These are phyloP conservation scores for Thalassarche chlororhynchos DNA, from an alignment of 2,113 vertebrate genomes.

Conservation along the genomic window DNA sequence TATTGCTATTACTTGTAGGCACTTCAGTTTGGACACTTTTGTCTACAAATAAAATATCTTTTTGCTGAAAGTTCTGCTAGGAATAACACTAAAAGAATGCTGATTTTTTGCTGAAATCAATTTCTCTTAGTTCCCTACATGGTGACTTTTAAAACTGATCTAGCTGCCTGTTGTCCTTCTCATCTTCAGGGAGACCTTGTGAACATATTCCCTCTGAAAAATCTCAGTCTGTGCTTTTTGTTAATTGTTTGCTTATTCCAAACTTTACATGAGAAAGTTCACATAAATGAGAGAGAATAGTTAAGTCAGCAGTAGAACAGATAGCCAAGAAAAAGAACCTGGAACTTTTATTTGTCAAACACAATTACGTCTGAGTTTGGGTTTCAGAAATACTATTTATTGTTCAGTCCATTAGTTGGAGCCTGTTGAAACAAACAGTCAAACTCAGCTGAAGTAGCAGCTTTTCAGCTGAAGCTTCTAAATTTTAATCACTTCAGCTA, in stretches of 20 bases:
- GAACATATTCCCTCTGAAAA: background rate
- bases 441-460: background rate
- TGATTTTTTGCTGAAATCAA: background rate
- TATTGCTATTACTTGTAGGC: background rate
- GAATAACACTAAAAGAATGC: background rate
- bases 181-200: background rate
- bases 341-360: background rate
- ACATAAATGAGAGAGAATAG: background rate
- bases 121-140: background rate
- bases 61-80: background rate
- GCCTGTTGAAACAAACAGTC: slow-evolving; percentile 1
- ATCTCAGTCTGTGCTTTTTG: background rate
- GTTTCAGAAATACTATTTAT: slow-evolving; percentile 5
- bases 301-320: background rate
- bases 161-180: background rate
- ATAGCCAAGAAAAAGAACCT: background rate
- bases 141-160: background rate
- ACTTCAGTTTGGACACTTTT: background rate
- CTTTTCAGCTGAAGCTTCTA: background rate
- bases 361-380: background rate
- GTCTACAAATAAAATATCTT: background rate
- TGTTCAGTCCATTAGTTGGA: background rate
- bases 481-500: background rate
- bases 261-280: background rate
- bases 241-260: background rate